A percentile compares a stretch with the other conserved stretches of the same genome.
Evolutionary conservation across 2,888 invertebrate genomes (phyloP).

Genomic region (Volucella inflata): DNA sequence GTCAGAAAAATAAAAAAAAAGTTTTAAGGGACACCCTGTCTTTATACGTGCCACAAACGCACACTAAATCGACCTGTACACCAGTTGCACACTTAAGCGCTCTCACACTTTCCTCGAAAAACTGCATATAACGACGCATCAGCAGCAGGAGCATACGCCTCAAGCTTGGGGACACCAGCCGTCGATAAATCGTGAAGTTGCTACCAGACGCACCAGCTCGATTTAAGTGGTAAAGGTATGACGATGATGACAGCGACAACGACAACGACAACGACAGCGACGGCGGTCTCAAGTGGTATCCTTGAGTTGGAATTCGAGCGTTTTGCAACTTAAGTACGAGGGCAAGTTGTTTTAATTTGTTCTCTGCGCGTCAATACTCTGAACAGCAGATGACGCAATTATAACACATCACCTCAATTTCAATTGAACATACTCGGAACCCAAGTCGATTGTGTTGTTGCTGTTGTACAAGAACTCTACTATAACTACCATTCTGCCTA

Average conservation of each 20-base stretch:
- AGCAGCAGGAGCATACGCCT: conserved; percentile 7
- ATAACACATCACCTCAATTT: conserved; percentile 72
- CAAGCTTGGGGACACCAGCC: conserved; percentile 37
- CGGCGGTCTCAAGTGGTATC: conserved; percentile 69
- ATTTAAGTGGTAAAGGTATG: conserved; percentile 9
- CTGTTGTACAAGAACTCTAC: conserved; percentile 8
- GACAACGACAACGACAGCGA: no score
- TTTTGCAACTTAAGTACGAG: conserved; percentile 64
- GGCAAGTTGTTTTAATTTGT: conserved; percentile 71
- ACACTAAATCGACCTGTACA: conserved; percentile 20
- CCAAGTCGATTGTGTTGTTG: conserved; percentile 19
- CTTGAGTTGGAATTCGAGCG: conserved; percentile 64
- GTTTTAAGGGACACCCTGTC: conserved; percentile 51
- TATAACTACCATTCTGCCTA: background rate
- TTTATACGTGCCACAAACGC: background rate
- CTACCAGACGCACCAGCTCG: conserved; percentile 20
- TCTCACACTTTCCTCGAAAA: conserved; percentile 12
- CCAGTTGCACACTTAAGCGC: conserved; percentile 58
- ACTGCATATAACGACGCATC: conserved; percentile 16
- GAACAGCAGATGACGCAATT: conserved; percentile 72
- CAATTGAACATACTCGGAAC: conserved; percentile 52
- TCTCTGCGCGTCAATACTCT: conserved; percentile 43
- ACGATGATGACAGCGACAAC: background rate
- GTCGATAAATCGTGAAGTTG: conserved; percentile 58
- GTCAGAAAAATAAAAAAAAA: background rate